Evolutionary conservation across 2,113 vertebrate genomes (phyloP).

Genomic region (Trichechus manatus): DNA sequence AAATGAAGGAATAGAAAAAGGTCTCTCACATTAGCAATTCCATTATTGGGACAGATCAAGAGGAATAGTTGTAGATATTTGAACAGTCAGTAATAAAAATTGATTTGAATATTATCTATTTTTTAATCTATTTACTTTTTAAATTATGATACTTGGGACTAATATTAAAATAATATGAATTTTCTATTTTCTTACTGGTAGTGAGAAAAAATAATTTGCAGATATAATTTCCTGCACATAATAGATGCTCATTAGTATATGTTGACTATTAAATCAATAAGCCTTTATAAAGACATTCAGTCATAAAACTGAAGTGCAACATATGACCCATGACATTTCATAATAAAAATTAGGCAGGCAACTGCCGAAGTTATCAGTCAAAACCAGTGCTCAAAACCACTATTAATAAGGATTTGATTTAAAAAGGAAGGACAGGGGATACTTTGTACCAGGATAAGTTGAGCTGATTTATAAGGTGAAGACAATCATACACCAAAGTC

Average conservation of each 20-base stretch:
- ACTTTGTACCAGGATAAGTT: background rate
- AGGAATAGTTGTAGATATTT: background rate
- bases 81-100: background rate
- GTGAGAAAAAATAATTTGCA: background rate
- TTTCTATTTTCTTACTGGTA: background rate
- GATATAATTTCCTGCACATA: background rate
- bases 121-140: background rate
- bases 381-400: background rate
- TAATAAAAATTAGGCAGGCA: background rate
- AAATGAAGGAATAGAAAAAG: background rate
- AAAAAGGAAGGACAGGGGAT: background rate
- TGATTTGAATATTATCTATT: background rate
- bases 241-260: background rate
- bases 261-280: background rate
- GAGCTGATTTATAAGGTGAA: background rate
- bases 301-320: background rate
- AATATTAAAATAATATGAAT: background rate
- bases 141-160: background rate
- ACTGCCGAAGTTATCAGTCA: background rate
- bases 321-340: background rate
- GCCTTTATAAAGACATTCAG: background rate
- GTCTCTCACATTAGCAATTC: background rate
- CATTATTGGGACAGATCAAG: background rate
- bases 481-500: background rate
- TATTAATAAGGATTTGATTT: background rate